phyloP scores from a whole-genome alignment of 2,797 vertebrate species.

The Craterocephalus amniculus region DNA sequence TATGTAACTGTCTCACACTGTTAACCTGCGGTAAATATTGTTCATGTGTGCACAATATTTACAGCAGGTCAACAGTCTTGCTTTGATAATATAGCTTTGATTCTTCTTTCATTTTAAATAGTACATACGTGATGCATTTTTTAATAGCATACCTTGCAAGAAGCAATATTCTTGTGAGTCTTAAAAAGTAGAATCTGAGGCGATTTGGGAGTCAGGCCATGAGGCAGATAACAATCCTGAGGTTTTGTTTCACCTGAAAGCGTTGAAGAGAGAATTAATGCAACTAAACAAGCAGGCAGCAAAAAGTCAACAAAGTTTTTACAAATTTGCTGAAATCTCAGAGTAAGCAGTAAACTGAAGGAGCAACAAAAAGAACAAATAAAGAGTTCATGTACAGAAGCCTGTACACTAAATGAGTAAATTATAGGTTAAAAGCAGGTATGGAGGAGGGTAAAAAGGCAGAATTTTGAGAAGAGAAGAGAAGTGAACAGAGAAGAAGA shows the following conservation, averaged over 20 bases:
- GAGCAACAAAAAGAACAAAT: background rate
- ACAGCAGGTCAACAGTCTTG: no score
- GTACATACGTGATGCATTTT: background rate
- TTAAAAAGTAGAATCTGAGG: background rate
- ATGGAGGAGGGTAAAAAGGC: no score
- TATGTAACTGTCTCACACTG: background rate
- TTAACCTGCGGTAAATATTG: conserved; percentile 11
- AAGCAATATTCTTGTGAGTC: background rate
- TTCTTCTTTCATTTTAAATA: conserved; percentile 2
- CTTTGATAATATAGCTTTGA: no score
- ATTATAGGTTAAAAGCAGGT: background rate
- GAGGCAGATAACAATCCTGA: background rate
- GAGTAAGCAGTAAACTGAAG: background rate
- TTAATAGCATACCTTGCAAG: background rate
- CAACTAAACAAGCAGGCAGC: background rate
- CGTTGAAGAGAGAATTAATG: background rate
- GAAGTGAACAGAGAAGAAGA: no score
- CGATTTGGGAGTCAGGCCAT: background rate
- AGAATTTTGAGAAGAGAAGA: no score
- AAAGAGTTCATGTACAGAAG: background rate
- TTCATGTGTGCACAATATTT: background rate
- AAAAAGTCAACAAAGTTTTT: background rate
- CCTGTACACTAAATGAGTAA: background rate
- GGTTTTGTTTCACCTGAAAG: background rate
- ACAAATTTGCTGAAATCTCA: background rate